Percentiles rank a stretch among this genome's conserved stretches.
These are phyloP conservation scores for Abrostola tripartita DNA, from an alignment of 2,888 invertebrate species.

Conservation along the genomic window DNA sequence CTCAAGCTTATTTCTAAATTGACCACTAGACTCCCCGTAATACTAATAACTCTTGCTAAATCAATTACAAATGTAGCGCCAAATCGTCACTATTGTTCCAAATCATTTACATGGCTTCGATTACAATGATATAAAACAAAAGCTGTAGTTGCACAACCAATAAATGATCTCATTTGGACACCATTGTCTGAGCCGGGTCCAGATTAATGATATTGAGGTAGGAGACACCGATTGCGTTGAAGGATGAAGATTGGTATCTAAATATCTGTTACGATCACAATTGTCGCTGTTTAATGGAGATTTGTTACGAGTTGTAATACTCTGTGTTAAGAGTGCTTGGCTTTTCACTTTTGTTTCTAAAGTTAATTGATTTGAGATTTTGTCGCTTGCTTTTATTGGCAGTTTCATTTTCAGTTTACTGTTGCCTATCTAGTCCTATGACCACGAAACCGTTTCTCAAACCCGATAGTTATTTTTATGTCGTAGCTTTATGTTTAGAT, in stretches of 20 bases:
- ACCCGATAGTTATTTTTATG: too few relatives aligned
- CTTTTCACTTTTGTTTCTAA: slow-evolving; percentile 4
- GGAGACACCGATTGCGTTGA: slow-evolving; percentile 53
- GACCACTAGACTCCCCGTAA: background rate
- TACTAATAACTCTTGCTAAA: background rate
- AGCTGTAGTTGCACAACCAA: slow-evolving; percentile 61
- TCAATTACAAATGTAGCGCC: slow-evolving; percentile 28
- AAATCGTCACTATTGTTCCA: slow-evolving; percentile 30
- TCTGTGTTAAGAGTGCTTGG: background rate
- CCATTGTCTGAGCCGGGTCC: slow-evolving; percentile 75
- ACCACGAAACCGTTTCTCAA: too few relatives aligned
- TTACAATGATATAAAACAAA: slow-evolving; percentile 54
- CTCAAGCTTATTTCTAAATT: background rate
- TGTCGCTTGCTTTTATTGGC: background rate
- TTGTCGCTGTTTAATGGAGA: slow-evolving; percentile 45
- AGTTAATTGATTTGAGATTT: background rate
- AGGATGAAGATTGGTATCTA: slow-evolving; percentile 69
- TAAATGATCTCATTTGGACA: slow-evolving; percentile 79
- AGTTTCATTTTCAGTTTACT: background rate
- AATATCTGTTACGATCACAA: slow-evolving; percentile 61
- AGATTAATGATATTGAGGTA: slow-evolving; percentile 72
- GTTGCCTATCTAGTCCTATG: too few relatives aligned
- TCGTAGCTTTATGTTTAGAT: too few relatives aligned
- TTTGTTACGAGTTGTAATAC: slow-evolving; percentile 41
- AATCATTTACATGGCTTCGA: slow-evolving; percentile 34